Evolutionary conservation across 2,888 invertebrate genomes (phyloP).

Genomic region (Orgyia antiqua): DNA sequence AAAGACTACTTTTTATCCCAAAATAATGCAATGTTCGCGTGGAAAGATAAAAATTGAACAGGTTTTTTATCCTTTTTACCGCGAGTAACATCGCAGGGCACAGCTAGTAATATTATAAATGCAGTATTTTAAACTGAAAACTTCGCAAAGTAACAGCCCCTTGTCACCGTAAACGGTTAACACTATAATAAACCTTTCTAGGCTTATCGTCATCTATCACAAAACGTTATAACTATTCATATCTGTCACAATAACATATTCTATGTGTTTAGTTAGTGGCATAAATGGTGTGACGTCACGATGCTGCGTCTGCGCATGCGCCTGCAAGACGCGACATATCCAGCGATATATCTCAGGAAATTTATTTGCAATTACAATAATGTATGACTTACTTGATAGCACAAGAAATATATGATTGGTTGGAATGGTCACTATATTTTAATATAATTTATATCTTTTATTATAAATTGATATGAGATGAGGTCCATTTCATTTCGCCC

Average conservation of each 20-base stretch:
- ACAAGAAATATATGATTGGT: constrained; percentile 2
- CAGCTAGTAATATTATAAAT: no score
- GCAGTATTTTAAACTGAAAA: no score
- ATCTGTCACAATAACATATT: constrained; percentile 22
- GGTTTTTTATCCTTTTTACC: no score
- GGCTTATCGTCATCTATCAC: constrained; percentile 2
- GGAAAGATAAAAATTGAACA: no score
- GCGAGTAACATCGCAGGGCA: no score
- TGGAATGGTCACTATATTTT: not conserved
- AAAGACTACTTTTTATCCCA: no score
- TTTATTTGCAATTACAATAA: constrained; percentile 67
- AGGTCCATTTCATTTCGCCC: no score
- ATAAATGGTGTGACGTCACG: constrained; percentile 26
- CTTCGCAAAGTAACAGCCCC: not conserved
- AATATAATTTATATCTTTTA: not conserved
- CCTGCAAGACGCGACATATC: constrained; percentile 40
- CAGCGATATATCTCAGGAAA: constrained; percentile 55
- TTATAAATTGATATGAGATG: no score
- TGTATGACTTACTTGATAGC: constrained; percentile 15
- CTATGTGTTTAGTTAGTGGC: constrained; percentile 28
- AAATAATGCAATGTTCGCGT: no score
- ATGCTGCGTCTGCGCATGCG: constrained; percentile 39
- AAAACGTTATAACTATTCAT: constrained; percentile 8
- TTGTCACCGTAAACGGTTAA: constrained; percentile 1
- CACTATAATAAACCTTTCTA: constrained; percentile 2